Evolutionary conservation across 2,113 vertebrate species (phyloP).

Genomic region (Dinomys branickii): DNA sequence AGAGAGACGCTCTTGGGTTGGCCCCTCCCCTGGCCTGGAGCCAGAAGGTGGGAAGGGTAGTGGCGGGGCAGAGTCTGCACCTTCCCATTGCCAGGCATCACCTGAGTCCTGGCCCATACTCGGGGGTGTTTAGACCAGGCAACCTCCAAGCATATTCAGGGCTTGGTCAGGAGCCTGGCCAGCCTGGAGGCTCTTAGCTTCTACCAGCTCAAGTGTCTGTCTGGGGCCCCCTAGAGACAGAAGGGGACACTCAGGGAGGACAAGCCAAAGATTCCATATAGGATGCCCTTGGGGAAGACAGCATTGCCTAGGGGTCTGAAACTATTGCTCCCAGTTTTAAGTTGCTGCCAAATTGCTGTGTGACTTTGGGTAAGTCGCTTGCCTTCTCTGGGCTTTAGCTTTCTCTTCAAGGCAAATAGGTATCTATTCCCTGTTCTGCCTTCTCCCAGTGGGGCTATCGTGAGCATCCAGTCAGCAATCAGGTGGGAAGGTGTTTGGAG

Average conservation of each 20-base stretch:
- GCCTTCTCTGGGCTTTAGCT: slow-evolving; percentile 9
- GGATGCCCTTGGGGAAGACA: background rate
- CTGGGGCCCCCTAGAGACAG: background rate
- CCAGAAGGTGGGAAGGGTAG: background rate
- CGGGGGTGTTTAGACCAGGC: background rate
- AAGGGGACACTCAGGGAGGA: background rate
- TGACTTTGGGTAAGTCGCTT: background rate
- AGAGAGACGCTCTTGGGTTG: background rate
- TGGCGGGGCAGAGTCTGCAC: background rate
- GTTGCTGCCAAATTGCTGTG: background rate
- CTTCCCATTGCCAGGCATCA: background rate
- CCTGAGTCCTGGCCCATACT: background rate
- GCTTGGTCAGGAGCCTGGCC: background rate
- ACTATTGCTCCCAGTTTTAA: background rate
- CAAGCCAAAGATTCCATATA: background rate
- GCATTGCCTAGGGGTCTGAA: background rate
- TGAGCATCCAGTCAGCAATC: background rate
- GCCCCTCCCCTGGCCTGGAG: background rate
- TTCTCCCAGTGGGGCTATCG: background rate
- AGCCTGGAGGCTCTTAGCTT: background rate
- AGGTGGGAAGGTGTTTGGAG: background rate
- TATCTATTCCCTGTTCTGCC: background rate
- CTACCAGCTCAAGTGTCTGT: background rate
- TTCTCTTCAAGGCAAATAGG: background rate
- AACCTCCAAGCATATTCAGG: background rate